Conservation (phyloP, 2,797 vertebrate genomes). For the Antrozous pallidus region DNA sequence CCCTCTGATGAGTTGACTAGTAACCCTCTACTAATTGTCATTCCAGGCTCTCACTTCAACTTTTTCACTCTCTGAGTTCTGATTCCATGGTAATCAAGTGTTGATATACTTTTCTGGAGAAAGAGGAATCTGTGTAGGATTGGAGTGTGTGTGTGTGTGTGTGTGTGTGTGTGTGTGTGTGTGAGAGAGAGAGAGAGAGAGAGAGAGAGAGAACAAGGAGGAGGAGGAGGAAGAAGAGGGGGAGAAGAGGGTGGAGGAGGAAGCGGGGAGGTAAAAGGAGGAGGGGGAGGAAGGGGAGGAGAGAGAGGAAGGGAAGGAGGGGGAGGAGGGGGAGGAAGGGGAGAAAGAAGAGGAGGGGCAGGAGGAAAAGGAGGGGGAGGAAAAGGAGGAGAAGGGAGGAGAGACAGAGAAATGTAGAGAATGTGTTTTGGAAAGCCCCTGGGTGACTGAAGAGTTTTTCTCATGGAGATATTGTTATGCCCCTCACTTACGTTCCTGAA, state of each 20-base stretch:
- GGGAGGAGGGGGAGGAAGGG: too few relatives aligned
- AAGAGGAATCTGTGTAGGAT: not conserved
- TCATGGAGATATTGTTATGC: not conserved
- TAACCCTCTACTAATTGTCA: not conserved
- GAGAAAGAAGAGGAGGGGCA: too few relatives aligned
- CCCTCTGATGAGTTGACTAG: not conserved
- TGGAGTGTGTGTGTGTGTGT: not conserved
- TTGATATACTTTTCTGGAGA: not conserved
- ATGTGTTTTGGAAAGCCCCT: not conserved
- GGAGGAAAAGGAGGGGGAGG: too few relatives aligned
- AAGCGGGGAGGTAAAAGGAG: too few relatives aligned
- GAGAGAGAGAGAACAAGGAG: fast-evolving
- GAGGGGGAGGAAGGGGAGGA: too few relatives aligned
- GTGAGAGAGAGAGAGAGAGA: not conserved
- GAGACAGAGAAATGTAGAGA: not conserved
- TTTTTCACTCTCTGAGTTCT: not conserved
- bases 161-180: not conserved
- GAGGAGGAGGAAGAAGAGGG: too few relatives aligned
- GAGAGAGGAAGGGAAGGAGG: too few relatives aligned
- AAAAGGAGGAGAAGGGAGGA: too few relatives aligned
- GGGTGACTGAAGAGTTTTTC: not conserved
- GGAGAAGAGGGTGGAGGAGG: too few relatives aligned
- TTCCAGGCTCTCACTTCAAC: fast-evolving
- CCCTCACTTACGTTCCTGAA: not conserved
- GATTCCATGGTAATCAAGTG: not conserved